Base-by-base conservation (phyloP, 2,888 invertebrate species). In the Drosophila sordidapex region DNA sequence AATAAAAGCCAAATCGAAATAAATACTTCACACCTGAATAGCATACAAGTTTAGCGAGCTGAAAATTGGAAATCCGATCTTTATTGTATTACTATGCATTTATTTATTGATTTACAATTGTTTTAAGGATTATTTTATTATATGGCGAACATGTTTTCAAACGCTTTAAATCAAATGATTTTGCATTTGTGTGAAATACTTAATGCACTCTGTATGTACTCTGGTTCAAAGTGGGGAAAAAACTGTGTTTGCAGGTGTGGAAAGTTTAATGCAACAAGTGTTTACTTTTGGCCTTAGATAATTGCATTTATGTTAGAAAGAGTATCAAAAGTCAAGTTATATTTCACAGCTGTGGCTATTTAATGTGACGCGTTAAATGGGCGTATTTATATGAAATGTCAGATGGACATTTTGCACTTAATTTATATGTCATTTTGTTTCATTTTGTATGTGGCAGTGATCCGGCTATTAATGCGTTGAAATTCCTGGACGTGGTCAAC, bases 401-500 rank as follows among this genome's bases (percentile, higher is more conserved):
- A 43, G 4, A 21, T 43, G 25, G 8, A 21, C 21, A 25, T 46
- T 46, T 25, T n/a, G 10, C 62, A 70, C 58, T 66, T 31, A 18
- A 70, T 79, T 85, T 61, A 46, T 29, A 57, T 51, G 53, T 31
- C 29, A 11, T 61, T 60, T 31, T 48, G 29, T 67, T 65, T 13
- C 15, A 46, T 46, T 46, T 46, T 25, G 1, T 48, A 43, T 59
- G 79, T 84, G 76, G 79, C 93, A 97, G 97, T 90, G 98, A 99
- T 94, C 96, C 97, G 53, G 96, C 97, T 36, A 97, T 99, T 66
- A 96, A 97, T 86, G 98, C 98, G 21, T 95, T 99, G 86, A 98
- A 99, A 93, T 97, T 97, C 91, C 94, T 99, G 82, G 99, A 99
- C 93, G 96, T 97, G 73, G 96, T 98, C 90, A 96, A 97, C 89